Conservation (phyloP, 2,797 vertebrate species). For the Euthynnus affinis region DNA sequence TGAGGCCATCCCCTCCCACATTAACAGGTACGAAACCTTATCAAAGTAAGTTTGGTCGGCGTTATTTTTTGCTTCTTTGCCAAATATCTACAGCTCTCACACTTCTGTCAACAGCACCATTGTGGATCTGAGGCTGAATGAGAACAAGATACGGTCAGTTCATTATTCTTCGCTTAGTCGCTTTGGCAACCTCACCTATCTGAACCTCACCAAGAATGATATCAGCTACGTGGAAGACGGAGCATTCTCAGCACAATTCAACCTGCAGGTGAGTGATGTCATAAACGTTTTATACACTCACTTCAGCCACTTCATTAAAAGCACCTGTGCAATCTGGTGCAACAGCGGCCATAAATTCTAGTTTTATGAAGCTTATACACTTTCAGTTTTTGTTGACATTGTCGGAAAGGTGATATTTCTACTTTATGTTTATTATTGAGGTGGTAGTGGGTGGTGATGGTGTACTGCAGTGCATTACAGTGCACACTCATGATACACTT, state of each 20-base stretch:
- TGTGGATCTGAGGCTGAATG: conserved; percentile 96
- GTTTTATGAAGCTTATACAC: too few species aligned
- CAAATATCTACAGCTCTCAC: conserved; percentile 12
- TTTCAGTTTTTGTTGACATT: too few species aligned
- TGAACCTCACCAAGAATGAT: conserved; percentile 99
- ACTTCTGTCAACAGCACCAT: conserved; percentile 88
- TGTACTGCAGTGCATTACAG: too few species aligned
- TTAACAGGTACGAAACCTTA: conserved; percentile 85
- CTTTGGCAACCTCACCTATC: conserved; percentile 98
- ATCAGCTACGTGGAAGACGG: conserved; percentile 97
- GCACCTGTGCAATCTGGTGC: too few species aligned
- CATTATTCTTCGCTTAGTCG: conserved; percentile 96
- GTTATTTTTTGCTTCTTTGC: neutral
- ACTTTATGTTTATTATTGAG: too few species aligned
- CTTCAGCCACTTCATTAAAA: too few species aligned
- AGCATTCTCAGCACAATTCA: conserved; percentile 96
- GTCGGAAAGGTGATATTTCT: too few species aligned
- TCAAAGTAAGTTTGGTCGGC: neutral
- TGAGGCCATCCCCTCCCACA: conserved; percentile 96
- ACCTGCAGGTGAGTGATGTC: conserved; percentile 88
- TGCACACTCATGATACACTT: neutral
- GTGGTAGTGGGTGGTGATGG: too few species aligned
- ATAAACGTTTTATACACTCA: neutral
- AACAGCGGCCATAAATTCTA: too few species aligned
- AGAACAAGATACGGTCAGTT: conserved; percentile 98